Evolutionary conservation across 2,797 vertebrate genomes (phyloP), one percentile per base, ranked within the genome.

Genomic region (Gallinago nigripennis): DNA sequence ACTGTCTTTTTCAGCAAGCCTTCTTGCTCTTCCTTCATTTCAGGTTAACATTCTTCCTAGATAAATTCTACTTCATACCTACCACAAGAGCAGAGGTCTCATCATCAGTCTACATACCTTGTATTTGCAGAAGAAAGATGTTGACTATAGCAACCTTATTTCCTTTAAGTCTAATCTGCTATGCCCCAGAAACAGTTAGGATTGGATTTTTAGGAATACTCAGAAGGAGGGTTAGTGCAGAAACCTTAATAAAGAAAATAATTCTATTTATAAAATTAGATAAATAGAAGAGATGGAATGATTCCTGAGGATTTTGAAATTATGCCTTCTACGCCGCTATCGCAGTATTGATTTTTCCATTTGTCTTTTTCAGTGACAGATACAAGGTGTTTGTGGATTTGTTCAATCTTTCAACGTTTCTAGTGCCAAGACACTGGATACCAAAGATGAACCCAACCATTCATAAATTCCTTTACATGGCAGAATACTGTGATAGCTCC

Each of bases 361-460:
- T 73, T 97, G 33, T 96, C 82, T 90, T 96, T 94, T 94, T n/a
- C 96, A 99, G 99, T 92, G 99, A 99, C 95, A 99, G 99, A 86
- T 99, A 99, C 98, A 99, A 99, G 94, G 99, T 99, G 37, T 99
- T 99, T 82, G 99, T 99, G 97, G 99, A 99, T 96, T 98, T 99
- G 93, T 99, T 99, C 98, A 99, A 99, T 97, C 98, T 99, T 96
- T 99, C 99, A 31, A 99, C 98, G 0, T 99, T 98, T 96, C 97
- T 99, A 96, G 98, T 99, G 73, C 99, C 99, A 64, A 98, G 99
- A 73, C 95, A 98, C 89, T 99, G 99, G 99, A 97, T 99, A 83
- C 99, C 99, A 58, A 99, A 99, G 97, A 98, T 99, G 97, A 99
- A 99, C 79, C 99, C 99, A 71, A 98, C 77, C 39, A 85, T 99